Percentiles rank a stretch among this genome's conserved stretches.
phyloP scores from a whole-genome alignment of 2,888 invertebrate species.

The Halictus quadricinctus region DNA sequence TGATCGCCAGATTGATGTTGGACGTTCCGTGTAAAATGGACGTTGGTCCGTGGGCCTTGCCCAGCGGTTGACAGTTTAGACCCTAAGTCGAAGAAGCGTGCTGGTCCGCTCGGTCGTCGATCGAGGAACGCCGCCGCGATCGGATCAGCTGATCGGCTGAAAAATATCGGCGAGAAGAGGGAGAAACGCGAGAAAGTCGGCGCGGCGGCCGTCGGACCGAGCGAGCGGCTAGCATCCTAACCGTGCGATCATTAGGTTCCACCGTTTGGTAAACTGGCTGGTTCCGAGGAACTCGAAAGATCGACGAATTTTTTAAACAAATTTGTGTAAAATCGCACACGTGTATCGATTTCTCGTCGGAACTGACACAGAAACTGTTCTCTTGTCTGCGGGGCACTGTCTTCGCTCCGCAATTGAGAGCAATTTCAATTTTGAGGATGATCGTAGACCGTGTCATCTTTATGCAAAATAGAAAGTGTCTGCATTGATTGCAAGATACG shows the following conservation, averaged over 20 bases:
- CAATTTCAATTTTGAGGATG: no score
- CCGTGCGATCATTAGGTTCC: neutral
- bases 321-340: neutral
- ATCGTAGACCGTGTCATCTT: no score
- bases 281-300: neutral
- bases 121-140: neutral
- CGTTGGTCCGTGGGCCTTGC: neutral
- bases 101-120: neutral
- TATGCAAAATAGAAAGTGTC: no score
- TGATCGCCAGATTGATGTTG: neutral
- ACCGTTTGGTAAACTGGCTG: neutral
- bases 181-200: conserved; percentile 6
- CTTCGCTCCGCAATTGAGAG: no score
- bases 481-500: no score
- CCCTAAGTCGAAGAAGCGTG: neutral
- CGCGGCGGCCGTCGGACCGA: conserved; percentile 1
- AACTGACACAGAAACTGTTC: no score
- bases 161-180: conserved; percentile 2
- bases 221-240: neutral
- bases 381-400: no score
- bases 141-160: conserved; percentile 13
- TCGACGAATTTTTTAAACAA: neutral
- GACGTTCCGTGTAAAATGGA: neutral
- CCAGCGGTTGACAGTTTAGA: neutral
- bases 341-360: no score